Conservation (phyloP, 2,113 vertebrate genomes). For the Litocranius walleri region DNA sequence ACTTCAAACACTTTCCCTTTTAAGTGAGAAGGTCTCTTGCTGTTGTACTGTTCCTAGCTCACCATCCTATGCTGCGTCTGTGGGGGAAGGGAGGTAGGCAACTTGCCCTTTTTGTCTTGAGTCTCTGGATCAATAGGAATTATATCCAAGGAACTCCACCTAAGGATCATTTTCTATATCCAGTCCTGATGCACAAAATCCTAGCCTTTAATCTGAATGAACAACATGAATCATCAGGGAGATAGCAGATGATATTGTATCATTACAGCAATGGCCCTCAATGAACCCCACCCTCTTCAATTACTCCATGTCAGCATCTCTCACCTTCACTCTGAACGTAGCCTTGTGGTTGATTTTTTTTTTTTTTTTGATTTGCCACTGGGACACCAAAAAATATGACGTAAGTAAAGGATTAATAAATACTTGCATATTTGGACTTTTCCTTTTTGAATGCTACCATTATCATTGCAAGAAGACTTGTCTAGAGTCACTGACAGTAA, state of each 20-base stretch:
- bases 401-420: neutral
- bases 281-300: neutral
- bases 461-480: neutral
- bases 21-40: neutral
- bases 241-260: too few species aligned
- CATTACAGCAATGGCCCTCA: neutral
- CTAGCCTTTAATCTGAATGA: neutral
- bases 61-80: neutral
- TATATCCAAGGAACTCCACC: neutral
- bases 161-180: neutral
- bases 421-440: neutral
- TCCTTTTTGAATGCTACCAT: neutral
- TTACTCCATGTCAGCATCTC: neutral
- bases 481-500: neutral
- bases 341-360: neutral
- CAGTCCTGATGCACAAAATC: neutral
- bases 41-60: neutral
- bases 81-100: neutral
- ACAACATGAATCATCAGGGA: neutral
- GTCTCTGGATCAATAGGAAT: neutral
- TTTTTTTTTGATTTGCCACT: neutral
- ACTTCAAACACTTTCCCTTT: neutral
- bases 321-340: neutral
- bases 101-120: neutral
- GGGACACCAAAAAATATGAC: neutral